Evolutionary conservation across 2,113 vertebrate genomes (phyloP).

Genomic region (Mormyrus lacerda): DNA sequence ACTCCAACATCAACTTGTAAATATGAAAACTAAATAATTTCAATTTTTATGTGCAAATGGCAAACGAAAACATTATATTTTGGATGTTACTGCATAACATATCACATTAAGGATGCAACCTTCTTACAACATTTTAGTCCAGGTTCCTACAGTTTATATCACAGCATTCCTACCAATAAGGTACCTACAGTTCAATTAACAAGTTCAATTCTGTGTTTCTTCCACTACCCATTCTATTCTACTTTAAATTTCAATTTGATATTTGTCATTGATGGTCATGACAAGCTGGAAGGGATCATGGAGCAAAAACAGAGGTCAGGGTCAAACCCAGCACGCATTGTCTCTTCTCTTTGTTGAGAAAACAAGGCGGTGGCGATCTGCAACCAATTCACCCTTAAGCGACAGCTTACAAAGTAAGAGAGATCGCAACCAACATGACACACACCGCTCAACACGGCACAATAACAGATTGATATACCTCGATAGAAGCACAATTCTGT

Average conservation of each 20-base stretch:
- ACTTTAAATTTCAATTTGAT: not conserved
- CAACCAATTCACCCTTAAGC: not conserved
- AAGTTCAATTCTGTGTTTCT: not conserved
- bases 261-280: not conserved
- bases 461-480: not conserved
- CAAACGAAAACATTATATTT: not conserved
- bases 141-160: not conserved
- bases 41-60: not conserved
- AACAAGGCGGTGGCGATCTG: not conserved
- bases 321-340: not conserved
- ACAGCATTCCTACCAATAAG: not conserved
- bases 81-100: not conserved
- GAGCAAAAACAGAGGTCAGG: not conserved
- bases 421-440: not conserved
- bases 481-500: not conserved
- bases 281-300: not conserved
- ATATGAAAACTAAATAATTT: not conserved
- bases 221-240: not conserved
- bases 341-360: not conserved
- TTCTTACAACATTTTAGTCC: not conserved
- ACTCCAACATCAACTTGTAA: not conserved
- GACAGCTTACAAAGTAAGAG: not conserved
- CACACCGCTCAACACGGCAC: not conserved
- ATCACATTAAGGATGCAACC: not conserved
- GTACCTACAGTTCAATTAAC: not conserved